phyloP scores from a whole-genome alignment of 1,140 invertebrate genomes.

The Bombus pyrosoma region DNA sequence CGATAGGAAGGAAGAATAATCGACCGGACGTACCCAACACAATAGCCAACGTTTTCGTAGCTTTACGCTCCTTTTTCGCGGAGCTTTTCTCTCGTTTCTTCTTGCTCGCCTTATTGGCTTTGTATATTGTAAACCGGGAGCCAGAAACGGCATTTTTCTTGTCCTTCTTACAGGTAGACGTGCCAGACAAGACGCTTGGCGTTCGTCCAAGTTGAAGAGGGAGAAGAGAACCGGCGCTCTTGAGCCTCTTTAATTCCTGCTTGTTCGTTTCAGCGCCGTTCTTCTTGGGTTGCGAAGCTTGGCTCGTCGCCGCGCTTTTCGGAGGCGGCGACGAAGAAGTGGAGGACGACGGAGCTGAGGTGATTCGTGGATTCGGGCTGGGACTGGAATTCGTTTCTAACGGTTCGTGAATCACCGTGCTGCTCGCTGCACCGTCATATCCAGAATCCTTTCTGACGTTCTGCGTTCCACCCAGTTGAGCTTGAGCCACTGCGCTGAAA shows the following conservation, averaged over 20 bases:
- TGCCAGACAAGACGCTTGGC: constrained; percentile 71
- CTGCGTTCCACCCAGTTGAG: constrained; percentile 71
- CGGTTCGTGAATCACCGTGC: constrained; percentile 73
- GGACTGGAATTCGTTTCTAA: constrained; percentile 77
- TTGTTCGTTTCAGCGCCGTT: constrained; percentile 74
- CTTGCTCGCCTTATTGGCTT: constrained; percentile 96
- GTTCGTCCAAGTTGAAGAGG: constrained; percentile 76
- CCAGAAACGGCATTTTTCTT: constrained; percentile 85
- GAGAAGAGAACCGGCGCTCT: constrained; percentile 76
- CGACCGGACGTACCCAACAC: constrained; percentile 90
- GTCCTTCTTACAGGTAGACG: constrained; percentile 85
- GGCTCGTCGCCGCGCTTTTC: constrained; percentile 24
- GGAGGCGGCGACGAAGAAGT: constrained; percentile 76
- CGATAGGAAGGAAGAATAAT: neutral
- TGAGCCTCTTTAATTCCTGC: constrained; percentile 77
- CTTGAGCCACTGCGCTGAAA: constrained; percentile 79
- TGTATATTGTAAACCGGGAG: constrained; percentile 95
- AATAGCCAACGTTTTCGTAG: constrained; percentile 99
- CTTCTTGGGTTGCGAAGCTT: constrained; percentile 70
- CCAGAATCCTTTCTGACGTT: constrained; percentile 68
- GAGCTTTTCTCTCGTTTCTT: constrained; percentile 97
- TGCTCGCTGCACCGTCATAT: constrained; percentile 73
- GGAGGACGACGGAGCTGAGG: constrained; percentile 78
- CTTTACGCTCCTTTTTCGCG: constrained; percentile 97
- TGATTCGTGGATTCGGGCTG: constrained; percentile 76